A percentile compares a stretch with the other conserved stretches of the same genome.
Evolutionary conservation across 2,797 vertebrate species (phyloP).

Genomic region (Sebastes itinus): DNA sequence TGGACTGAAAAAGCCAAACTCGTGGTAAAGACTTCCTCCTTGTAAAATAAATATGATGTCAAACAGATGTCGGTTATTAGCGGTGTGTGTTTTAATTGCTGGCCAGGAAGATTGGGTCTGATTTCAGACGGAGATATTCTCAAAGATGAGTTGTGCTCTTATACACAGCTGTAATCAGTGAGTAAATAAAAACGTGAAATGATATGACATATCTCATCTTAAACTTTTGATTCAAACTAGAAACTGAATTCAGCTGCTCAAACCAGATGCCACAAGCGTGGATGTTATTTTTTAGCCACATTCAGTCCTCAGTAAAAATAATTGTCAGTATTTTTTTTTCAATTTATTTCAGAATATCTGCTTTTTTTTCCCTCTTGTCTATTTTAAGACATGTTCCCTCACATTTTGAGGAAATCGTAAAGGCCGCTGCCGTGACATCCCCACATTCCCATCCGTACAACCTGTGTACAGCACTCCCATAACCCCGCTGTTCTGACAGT

Average conservation of each 20-base stretch:
- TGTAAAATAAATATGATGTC: constrained; percentile 72
- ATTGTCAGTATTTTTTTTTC: not conserved
- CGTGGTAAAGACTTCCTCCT: constrained; percentile 33
- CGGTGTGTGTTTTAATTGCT: constrained; percentile 67
- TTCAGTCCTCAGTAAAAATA: not conserved
- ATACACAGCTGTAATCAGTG: constrained; percentile 11
- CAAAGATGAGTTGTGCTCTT: constrained; percentile 15
- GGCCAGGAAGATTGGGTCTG: constrained; percentile 52
- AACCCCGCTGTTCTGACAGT: constrained; percentile 55
- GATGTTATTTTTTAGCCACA: not conserved
- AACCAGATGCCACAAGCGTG: not conserved
- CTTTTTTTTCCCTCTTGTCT: not conserved
- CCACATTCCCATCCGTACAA: constrained; percentile 25
- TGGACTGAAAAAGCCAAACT: constrained; percentile 41
- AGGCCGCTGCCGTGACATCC: not conserved
- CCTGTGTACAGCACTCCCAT: constrained; percentile 56
- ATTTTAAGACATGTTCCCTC: not conserved
- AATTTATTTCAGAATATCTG: not conserved
- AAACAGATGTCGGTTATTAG: constrained; percentile 68
- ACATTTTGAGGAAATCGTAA: not conserved
- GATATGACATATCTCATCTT: constrained; percentile 8
- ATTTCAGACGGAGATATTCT: constrained; percentile 50
- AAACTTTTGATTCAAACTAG: constrained; percentile 12
- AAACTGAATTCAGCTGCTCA: not conserved
- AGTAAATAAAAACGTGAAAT: constrained; percentile 12